Conservation (phyloP, 1,140 invertebrate species). For the Pemphigus obesinymphae region DNA sequence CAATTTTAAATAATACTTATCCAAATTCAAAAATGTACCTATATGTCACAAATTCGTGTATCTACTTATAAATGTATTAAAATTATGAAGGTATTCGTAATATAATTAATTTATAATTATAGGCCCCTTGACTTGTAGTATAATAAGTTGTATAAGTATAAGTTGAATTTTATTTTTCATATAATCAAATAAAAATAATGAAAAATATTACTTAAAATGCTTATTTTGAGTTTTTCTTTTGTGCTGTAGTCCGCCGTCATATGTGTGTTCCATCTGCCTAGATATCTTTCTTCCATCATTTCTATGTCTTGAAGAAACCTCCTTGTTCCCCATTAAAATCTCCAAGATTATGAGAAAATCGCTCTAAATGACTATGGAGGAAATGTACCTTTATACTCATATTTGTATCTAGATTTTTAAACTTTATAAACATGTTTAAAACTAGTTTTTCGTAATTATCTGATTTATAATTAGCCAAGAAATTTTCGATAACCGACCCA, state of each 20-base stretch:
- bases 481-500: conserved; percentile 44
- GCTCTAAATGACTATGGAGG: conserved; percentile 48
- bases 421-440: conserved; percentile 46
- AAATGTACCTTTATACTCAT: conserved; percentile 51
- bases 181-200: too few species aligned
- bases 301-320: conserved; percentile 49
- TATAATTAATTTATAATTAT: too few species aligned
- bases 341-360: conserved; percentile 47
- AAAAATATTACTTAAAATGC: too few species aligned
- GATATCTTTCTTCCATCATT: conserved; percentile 47
- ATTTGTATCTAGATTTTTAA: conserved; percentile 49
- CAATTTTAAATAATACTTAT: too few species aligned
- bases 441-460: conserved; percentile 47
- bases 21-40: too few species aligned
- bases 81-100: too few species aligned
- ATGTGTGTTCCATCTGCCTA: conserved; percentile 46
- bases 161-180: too few species aligned
- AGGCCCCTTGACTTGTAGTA: too few species aligned
- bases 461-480: conserved; percentile 47
- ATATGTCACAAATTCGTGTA: too few species aligned
- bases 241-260: conserved; percentile 48
- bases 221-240: too few species aligned
- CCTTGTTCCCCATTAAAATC: conserved; percentile 48
- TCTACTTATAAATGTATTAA: too few species aligned
- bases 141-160: too few species aligned